Base-by-base conservation (phyloP, 1,140 invertebrate species). In the Lepidotrigona ventralis region DNA sequence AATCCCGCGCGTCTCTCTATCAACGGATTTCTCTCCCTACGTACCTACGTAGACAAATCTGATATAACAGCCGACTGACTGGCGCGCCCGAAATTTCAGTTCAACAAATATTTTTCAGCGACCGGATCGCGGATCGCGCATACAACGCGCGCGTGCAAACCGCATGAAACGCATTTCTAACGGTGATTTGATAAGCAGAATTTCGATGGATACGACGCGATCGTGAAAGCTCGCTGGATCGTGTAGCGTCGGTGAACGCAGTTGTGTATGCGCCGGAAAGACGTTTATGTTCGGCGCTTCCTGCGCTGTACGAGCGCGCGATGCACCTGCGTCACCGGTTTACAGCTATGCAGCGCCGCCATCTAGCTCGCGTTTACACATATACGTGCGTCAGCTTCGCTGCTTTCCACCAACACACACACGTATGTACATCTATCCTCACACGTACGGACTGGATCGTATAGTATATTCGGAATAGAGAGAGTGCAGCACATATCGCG, bases 131-230 rank as follows among this genome's bases (percentile, higher is more conserved):
- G n/a, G 64, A 29, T 11, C 54, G 54, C 21, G 33, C n/a, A 26
- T n/a, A 39, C 70, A n/a, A 81, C 11, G 66, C 17, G 72, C 19
- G 17, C 54, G 19, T 12, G 17, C 33, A 68, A 51, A 54, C 17
- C 9, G 4, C 12, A n/a, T 12, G 58, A 60, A 29, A 56, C 87
- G 88, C 86, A 91, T 91, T 90, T 91, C 91, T 90, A 90, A 90
- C 90, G 89, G 84, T 79, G 85, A 89, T 89, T 90, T 87, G 89
- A 90, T 89, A 91, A 90, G 85, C 87, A 82, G 87, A 73, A 86
- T 68, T 60, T 70, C 56, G 75, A 70, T 81, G 53, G 72, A 53
- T n/a, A 29, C 23, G 56, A 63, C 29, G 68, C 58, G 58, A 72
- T 46, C 39, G 39, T 46, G 39, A 46, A 46, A 46, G 39, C 39